Conservation (phyloP, 2,888 invertebrate genomes). For the Zygogramma bicolorata region DNA sequence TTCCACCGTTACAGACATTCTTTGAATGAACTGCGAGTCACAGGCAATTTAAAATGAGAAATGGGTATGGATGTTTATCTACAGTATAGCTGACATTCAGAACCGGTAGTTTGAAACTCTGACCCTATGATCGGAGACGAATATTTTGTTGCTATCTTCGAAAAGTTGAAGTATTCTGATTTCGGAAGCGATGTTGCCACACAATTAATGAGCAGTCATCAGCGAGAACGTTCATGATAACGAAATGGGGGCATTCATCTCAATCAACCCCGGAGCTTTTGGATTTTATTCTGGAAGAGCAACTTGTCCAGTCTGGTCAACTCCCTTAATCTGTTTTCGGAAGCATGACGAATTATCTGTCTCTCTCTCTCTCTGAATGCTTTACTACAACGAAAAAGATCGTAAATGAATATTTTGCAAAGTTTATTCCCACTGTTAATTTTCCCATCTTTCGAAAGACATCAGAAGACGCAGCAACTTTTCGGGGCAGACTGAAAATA, state of each 20-base stretch:
- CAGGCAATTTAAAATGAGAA: slow-evolving; percentile 28
- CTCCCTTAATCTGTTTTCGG: no score
- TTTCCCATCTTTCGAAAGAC: no score
- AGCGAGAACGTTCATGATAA: not conserved
- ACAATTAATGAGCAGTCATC: not conserved
- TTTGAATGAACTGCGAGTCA: slow-evolving; percentile 14
- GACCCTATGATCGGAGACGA: not conserved
- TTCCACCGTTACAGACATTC: not conserved
- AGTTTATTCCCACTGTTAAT: no score
- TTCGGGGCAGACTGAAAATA: no score
- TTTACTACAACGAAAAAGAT: no score
- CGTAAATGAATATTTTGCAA: no score
- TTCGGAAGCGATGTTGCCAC: not conserved
- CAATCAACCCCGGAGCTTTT: not conserved
- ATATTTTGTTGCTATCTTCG: not conserved
- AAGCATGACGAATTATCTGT: no score
- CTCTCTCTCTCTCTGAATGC: no score
- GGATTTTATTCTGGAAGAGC: no score
- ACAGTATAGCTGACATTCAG: not conserved
- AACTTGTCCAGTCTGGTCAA: no score
- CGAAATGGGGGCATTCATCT: not conserved
- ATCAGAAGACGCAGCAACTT: no score
- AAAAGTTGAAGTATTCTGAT: not conserved
- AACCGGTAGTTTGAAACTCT: not conserved
- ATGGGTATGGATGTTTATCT: slow-evolving; percentile 23